phyloP scores from a whole-genome alignment of 2,113 vertebrate species.

The Dipodomys ordii region DNA sequence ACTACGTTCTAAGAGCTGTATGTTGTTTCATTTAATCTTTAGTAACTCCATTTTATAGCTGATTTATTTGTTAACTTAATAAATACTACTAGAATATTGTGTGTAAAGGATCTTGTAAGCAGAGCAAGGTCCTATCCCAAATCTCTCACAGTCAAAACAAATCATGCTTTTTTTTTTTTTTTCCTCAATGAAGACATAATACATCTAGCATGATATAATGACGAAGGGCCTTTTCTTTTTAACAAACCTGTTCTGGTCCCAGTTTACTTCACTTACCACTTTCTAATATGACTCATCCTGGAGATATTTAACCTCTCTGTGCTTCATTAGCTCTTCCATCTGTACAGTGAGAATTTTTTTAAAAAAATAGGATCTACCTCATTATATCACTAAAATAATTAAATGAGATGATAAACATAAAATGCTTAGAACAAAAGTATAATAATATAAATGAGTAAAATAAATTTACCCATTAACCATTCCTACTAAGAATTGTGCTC shows the following conservation, averaged over 20 bases:
- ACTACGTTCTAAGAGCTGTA: slow-evolving; percentile 1
- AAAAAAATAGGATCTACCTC: background rate
- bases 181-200: background rate
- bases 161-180: background rate
- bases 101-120: background rate
- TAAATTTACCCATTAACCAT: background rate
- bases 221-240: background rate
- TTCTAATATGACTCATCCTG: background rate
- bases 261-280: background rate
- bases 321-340: background rate
- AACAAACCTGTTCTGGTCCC: background rate
- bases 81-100: background rate
- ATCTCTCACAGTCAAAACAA: slow-evolving; percentile 17
- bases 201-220: background rate
- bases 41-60: slow-evolving; percentile 17
- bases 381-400: background rate
- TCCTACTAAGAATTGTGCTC: background rate
- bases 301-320: background rate
- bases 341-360: background rate
- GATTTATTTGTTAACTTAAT: slow-evolving; percentile 32
- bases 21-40: slow-evolving; percentile 33
- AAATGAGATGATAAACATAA: background rate
- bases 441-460: background rate
- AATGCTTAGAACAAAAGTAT: background rate
- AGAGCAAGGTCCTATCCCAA: background rate